These are phyloP conservation scores for Bellardia pandia DNA, from an alignment of 2,888 invertebrate genomes.

Conservation along the genomic window DNA sequence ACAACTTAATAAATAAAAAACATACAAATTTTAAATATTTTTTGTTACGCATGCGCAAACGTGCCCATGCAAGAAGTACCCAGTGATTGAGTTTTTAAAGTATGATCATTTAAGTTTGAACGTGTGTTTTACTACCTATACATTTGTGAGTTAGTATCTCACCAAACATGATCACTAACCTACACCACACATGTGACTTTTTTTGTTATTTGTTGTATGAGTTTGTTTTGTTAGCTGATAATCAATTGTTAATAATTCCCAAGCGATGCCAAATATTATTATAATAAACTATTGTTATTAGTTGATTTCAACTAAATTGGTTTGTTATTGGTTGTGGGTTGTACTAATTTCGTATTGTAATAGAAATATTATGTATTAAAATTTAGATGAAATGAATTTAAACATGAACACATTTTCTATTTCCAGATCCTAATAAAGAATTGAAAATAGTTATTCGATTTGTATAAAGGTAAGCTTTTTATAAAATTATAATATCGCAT, in stretches of 20 bases:
- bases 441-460: too few relatives aligned
- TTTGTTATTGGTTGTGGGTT: conserved; percentile 20
- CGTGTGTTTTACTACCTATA: not conserved
- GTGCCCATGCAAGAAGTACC: conserved; percentile 3
- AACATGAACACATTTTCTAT: too few relatives aligned
- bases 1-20: conserved; percentile 1
- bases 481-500: too few relatives aligned
- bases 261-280: conserved; percentile 45
- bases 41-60: conserved; percentile 62
- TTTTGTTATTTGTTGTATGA: conserved; percentile 13
- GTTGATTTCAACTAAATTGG: not conserved
- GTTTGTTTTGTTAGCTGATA: conserved; percentile 23
- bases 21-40: conserved; percentile 34
- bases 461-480: too few relatives aligned
- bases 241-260: conserved; percentile 51
- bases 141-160: not conserved
- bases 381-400: too few relatives aligned
- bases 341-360: not conserved
- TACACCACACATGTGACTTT: conserved; percentile 55
- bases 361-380: too few relatives aligned
- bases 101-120: not conserved
- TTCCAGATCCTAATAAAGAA: too few relatives aligned
- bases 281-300: conserved; percentile 34
- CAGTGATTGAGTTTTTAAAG: conserved; percentile 25
- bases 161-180: conserved; percentile 59